phyloP scores from a whole-genome alignment of 2,113 vertebrate genomes.

The Nothoprocta pentlandii region DNA sequence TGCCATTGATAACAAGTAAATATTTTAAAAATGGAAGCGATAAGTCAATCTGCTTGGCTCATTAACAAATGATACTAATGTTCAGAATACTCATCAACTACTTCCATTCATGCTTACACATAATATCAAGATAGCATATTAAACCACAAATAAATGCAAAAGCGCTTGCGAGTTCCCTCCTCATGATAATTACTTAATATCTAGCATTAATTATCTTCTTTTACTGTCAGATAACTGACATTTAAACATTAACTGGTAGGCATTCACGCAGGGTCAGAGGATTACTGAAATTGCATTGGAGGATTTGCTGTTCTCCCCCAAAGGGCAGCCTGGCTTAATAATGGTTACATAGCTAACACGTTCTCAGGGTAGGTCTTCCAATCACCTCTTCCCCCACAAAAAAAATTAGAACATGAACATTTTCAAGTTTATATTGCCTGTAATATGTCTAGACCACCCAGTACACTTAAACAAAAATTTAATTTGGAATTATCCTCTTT shows the following conservation, averaged over 20 bases:
- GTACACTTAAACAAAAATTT: background rate
- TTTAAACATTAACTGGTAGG: slow-evolving; percentile 57
- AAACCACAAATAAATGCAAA: slow-evolving; percentile 57
- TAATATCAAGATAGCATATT: slow-evolving; percentile 24
- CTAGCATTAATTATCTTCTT: slow-evolving; percentile 74
- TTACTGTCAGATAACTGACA: slow-evolving; percentile 73
- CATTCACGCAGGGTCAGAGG: slow-evolving; percentile 56
- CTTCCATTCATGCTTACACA: slow-evolving; percentile 1
- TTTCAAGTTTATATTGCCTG: background rate
- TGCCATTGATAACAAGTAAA: background rate
- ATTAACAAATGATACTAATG: background rate
- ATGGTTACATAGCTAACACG: background rate
- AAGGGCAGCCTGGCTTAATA: background rate
- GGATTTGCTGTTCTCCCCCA: background rate
- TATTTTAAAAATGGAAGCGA: background rate
- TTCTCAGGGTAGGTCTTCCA: background rate
- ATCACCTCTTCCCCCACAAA: too few relatives aligned
- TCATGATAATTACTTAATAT: slow-evolving; percentile 77
- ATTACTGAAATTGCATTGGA: slow-evolving; percentile 66
- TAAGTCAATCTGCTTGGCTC: slow-evolving; percentile 22
- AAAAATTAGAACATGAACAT: background rate
- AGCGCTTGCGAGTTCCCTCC: slow-evolving; percentile 64
- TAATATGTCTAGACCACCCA: background rate
- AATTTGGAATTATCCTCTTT: background rate
- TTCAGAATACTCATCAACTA: slow-evolving; percentile 42